Evolutionary conservation across 2,888 invertebrate species (phyloP).

Genomic region (Phyllotreta cruciferae): DNA sequence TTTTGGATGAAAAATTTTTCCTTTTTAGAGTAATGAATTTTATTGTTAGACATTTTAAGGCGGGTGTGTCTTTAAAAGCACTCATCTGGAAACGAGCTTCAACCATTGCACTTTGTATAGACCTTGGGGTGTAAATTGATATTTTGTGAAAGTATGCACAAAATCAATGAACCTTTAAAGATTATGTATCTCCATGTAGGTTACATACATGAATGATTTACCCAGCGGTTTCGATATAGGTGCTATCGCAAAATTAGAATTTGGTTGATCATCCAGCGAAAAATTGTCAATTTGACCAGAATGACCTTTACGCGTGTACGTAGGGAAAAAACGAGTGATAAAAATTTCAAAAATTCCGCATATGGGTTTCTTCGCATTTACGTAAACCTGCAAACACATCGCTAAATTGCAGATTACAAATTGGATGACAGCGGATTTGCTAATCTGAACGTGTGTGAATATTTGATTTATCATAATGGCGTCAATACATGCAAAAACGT

Average conservation of each 20-base stretch:
- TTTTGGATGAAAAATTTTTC: too few relatives aligned
- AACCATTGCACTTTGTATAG: slow-evolving; percentile 7
- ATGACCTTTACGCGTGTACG: neutral
- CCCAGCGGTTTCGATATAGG: neutral
- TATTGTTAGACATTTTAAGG: too few relatives aligned
- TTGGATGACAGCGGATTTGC: slow-evolving; percentile 3
- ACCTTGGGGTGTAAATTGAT: slow-evolving; percentile 4
- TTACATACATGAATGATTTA: slow-evolving; percentile 12
- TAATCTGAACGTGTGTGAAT: slow-evolving; percentile 8
- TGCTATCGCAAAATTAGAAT: neutral
- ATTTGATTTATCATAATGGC: slow-evolving; percentile 17
- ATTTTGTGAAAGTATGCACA: slow-evolving; percentile 16
- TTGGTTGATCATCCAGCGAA: neutral
- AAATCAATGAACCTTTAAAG: slow-evolving; percentile 12
- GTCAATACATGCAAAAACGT: slow-evolving; percentile 13
- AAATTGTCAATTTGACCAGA: slow-evolving; percentile 13
- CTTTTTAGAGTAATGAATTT: too few relatives aligned
- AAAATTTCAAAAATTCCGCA: neutral
- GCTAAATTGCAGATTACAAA: slow-evolving; percentile 1
- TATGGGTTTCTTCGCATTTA: too few relatives aligned
- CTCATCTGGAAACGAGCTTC: neutral
- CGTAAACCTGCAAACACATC: neutral
- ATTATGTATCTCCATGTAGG: slow-evolving; percentile 6
- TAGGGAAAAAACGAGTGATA: neutral
- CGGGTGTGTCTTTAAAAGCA: neutral